Conservation (phyloP, 1,140 invertebrate genomes). For the Phymastichus coffea region DNA sequence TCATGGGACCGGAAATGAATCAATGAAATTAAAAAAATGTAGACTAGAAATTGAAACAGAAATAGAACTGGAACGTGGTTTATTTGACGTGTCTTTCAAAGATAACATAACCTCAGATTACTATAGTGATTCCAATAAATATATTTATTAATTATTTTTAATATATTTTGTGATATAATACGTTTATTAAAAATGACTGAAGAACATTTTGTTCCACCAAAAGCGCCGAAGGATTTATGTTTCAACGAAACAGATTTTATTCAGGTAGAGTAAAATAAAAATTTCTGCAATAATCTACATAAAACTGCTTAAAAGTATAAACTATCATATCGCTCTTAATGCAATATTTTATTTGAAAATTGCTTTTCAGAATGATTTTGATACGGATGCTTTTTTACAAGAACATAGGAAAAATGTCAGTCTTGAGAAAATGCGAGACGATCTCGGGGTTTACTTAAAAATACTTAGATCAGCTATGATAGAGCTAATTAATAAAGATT, state of each 20-base stretch:
- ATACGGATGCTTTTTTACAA: constrained; percentile 87
- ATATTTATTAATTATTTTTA: constrained; percentile 9
- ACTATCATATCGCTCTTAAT: too few relatives aligned
- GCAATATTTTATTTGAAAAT: too few relatives aligned
- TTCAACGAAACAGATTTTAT: constrained; percentile 51
- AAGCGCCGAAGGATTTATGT: constrained; percentile 51
- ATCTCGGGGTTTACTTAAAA: constrained; percentile 87
- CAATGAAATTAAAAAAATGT: too few relatives aligned
- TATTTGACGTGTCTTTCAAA: constrained; percentile 9
- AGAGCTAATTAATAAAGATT: constrained; percentile 95
- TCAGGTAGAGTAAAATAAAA: constrained; percentile 37
- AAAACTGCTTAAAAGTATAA: too few relatives aligned
- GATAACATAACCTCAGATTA: constrained; percentile 10
- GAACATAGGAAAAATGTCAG: constrained; percentile 78
- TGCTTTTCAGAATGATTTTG: constrained; percentile 63
- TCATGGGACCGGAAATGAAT: too few relatives aligned
- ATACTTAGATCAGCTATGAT: constrained; percentile 89
- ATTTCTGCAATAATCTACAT: too few relatives aligned
- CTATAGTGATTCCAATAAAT: not conserved
- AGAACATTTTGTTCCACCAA: constrained; percentile 44
- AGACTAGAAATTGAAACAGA: not conserved
- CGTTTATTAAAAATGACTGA: constrained; percentile 40
- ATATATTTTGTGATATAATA: not conserved
- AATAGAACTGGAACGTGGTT: not conserved
- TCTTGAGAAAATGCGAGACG: constrained; percentile 85